Evolutionary conservation across 2,113 vertebrate genomes (phyloP).

Genomic region (Camelus bactrianus): DNA sequence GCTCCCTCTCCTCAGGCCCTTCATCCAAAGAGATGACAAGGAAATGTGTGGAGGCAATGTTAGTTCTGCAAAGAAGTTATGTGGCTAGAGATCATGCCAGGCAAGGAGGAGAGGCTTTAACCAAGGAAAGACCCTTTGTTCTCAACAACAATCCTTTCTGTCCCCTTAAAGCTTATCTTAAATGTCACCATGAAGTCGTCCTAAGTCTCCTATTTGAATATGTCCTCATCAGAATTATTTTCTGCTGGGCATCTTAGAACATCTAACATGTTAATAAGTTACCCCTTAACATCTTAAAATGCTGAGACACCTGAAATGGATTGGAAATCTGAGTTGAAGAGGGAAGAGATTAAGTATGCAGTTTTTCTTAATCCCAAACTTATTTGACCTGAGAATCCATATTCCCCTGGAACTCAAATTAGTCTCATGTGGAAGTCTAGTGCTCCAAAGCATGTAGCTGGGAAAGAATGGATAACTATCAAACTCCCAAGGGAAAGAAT

Average conservation of each 20-base stretch:
- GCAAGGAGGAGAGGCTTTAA: background rate
- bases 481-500: background rate
- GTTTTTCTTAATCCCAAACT: slow-evolving; percentile 9
- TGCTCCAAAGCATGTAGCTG: background rate
- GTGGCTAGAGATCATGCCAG: background rate
- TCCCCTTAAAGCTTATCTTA: background rate
- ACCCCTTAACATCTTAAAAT: background rate
- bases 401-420: background rate
- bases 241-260: background rate
- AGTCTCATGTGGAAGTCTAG: background rate
- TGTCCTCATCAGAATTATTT: background rate
- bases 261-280: background rate
- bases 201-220: background rate
- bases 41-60: background rate
- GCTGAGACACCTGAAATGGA: background rate
- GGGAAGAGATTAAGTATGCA: background rate
- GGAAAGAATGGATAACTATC: slow-evolving; percentile 7
- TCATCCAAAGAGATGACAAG: background rate
- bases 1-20: background rate
- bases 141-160: background rate
- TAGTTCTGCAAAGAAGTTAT: background rate
- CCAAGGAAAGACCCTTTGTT: background rate
- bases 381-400: background rate
- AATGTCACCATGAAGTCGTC: background rate
- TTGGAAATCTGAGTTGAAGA: background rate